Evolutionary conservation across 1,140 invertebrate species (phyloP).

Genomic region (Oreohelix idahoensis): DNA sequence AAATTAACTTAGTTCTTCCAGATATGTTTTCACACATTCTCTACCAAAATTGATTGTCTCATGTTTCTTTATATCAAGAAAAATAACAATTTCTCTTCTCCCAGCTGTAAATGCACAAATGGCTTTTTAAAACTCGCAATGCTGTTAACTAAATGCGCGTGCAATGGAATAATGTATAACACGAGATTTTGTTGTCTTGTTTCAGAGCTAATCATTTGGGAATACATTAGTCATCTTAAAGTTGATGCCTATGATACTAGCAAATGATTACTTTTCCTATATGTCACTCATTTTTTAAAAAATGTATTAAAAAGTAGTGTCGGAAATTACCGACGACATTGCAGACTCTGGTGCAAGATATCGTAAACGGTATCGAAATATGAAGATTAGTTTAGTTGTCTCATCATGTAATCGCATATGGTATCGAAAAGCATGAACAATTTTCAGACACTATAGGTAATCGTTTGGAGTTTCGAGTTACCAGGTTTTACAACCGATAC

Average conservation of each 20-base stretch:
- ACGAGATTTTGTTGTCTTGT: neutral
- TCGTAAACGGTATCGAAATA: neutral
- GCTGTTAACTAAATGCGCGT: no score
- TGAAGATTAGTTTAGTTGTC: neutral
- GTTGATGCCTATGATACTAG: neutral
- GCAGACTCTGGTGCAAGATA: neutral
- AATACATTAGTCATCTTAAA: neutral
- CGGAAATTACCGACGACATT: neutral
- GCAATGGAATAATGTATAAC: neutral
- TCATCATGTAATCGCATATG: neutral
- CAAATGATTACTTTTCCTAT: neutral
- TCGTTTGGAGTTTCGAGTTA: neutral
- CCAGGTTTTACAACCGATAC: neutral
- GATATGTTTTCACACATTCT: no score
- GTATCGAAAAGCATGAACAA: neutral
- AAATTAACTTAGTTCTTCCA: no score
- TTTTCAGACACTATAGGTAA: neutral
- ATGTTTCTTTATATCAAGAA: no score
- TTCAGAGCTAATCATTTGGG: neutral
- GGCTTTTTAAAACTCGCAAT: no score
- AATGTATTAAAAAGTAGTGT: neutral
- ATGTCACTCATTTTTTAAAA: neutral
- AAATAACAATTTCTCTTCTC: no score
- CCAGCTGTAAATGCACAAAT: no score
- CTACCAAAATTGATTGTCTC: no score